Percentiles rank a stretch among this genome's conserved stretches.
These are phyloP conservation scores for Genyomyrus donnyi DNA, from an alignment of 2,113 vertebrate species.

Conservation along the genomic window DNA sequence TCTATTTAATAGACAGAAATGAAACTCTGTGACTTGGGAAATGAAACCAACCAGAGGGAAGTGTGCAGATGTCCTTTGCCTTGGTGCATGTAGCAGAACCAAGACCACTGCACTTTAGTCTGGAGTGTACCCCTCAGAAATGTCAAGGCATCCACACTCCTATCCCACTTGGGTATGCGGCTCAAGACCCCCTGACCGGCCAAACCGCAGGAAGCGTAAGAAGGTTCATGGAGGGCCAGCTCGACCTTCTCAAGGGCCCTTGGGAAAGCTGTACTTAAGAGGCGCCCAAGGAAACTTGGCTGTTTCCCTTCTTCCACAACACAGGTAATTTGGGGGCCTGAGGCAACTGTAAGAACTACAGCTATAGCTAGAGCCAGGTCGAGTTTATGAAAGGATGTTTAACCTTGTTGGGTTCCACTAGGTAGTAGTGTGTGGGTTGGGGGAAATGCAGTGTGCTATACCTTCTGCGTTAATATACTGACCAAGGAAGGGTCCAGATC, in stretches of 20 bases:
- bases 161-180: background rate
- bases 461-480: background rate
- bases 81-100: background rate
- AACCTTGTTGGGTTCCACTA: background rate
- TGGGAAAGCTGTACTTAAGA: background rate
- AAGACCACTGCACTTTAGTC: background rate
- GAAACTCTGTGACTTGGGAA: slow-evolving; percentile 2
- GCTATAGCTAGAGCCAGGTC: background rate
- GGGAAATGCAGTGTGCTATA: background rate
- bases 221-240: background rate
- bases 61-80: background rate
- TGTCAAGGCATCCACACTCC: background rate
- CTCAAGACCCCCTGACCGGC: background rate
- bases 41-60: slow-evolving; percentile 9
- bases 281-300: background rate
- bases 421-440: background rate
- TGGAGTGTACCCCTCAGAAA: background rate
- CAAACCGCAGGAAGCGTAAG: background rate
- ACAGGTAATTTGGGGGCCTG: background rate
- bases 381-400: background rate
- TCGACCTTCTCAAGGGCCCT: background rate
- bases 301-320: background rate
- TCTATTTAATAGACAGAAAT: background rate
- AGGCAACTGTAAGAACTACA: background rate
- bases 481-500: background rate